Evolutionary conservation across 2,113 vertebrate species (phyloP), one percentile per base, ranked within the genome.

Genomic region (Talpa occidentalis): DNA sequence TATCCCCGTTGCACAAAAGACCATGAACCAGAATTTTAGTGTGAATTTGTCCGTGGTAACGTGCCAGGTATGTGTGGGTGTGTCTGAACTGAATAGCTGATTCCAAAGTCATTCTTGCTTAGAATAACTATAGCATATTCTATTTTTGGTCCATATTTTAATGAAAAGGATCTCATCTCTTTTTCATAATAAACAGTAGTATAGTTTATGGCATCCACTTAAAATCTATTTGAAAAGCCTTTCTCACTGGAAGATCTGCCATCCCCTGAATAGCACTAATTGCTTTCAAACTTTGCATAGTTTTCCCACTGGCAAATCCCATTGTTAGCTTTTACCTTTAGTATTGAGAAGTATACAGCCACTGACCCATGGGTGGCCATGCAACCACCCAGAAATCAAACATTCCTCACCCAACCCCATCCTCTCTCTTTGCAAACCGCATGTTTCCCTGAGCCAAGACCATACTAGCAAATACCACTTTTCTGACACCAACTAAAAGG

Each of bases 21-120:
- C 66, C 60, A 93, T 80, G 6, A 40, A 49, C 49, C 83, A 54
- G 49, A 90, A 67, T 87, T 83, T 88, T 92, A 72, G 44, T 95
- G 35, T 84, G 54, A 95, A 72, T 40, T 84, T 92, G 16, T 74
- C 52, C 47, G 3, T 83, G 44, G 73, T 66, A 90, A 80, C 14
- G 73, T 26, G 62, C 44, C 44, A 40, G 62, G 16, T 76, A 59
- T 3, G 24, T 40, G n/a, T 72, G 47, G 56, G 16, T 2, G 32
- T 21, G 88, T 90, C 44, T 67, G 62, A 52, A 67, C 49, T 74
- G 84, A 74, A 66, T 72, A 78, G 84, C 76, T 84, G 32, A 95
- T 78, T 94, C 70, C 94, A 96, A 64, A 96, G n/a, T 30, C 52
- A 30, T 83, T 44, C 3, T 90, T 87, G 19, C 54, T 88, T 94